phyloP scores from a whole-genome alignment of 2,888 invertebrate genomes.

The Lamellibrachia columna region DNA sequence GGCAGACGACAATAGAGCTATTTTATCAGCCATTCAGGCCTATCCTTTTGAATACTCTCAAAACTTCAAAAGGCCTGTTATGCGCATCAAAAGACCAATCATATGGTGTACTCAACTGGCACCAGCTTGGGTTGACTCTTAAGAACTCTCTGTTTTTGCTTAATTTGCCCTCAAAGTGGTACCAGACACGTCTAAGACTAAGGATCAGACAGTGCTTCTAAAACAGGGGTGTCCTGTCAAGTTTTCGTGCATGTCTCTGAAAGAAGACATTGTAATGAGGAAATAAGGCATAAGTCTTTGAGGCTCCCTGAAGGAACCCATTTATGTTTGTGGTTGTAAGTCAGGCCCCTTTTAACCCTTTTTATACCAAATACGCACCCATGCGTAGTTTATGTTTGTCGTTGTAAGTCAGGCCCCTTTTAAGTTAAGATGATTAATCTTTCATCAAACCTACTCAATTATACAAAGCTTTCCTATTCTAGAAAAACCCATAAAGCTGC shows the following conservation, averaged over 20 bases:
- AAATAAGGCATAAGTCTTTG: neutral
- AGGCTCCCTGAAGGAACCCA: neutral
- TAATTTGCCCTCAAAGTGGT: neutral
- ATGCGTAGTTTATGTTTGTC: neutral
- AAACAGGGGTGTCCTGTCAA: neutral
- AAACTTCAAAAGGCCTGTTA: neutral
- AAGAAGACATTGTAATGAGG: neutral
- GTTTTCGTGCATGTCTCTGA: neutral
- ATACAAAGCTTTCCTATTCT: too few relatives aligned
- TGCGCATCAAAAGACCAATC: slow-evolving; percentile 7
- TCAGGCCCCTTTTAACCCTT: neutral
- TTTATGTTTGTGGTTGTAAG: neutral
- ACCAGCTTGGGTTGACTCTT: neutral
- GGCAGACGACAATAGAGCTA: neutral
- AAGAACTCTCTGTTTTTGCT: neutral
- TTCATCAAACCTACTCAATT: too few relatives aligned
- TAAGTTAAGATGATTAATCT: neutral
- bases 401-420: neutral
- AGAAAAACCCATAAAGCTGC: too few relatives aligned
- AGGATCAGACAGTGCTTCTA: neutral
- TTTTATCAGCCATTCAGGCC: neutral
- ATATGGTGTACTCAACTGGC: neutral
- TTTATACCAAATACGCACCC: too few relatives aligned
- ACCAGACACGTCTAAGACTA: neutral
- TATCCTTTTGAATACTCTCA: neutral